These are phyloP conservation scores for rat (Rattus norvegicus) DNA, from an alignment of 2,113 vertebrate species.

Conservation along the genomic window DNA sequence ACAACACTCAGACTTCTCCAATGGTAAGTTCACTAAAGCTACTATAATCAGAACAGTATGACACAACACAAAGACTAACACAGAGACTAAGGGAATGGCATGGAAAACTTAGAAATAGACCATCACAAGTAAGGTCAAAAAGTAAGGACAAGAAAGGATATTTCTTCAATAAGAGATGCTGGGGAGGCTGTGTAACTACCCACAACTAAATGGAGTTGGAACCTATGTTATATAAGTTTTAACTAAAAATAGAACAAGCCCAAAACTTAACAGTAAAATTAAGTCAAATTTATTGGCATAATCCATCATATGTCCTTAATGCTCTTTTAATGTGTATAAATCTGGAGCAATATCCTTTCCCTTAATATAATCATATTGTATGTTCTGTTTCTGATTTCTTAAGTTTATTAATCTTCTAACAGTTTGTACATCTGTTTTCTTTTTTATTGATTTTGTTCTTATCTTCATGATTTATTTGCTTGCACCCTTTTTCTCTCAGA, in stretches of 20 bases:
- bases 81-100: no score
- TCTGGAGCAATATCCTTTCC: neutral
- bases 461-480: neutral
- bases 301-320: neutral
- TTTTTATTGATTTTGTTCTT: conserved; percentile 29
- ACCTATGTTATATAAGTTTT: neutral
- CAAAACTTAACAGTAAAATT: neutral
- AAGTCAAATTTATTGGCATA: neutral
- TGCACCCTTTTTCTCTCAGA: neutral
- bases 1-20: neutral
- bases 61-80: neutral
- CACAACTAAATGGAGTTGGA: neutral
- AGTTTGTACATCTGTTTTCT: neutral
- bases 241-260: neutral
- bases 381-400: neutral
- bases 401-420: conserved; percentile 9
- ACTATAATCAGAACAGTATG: neutral
- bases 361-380: neutral
- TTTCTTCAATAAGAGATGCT: neutral
- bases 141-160: neutral
- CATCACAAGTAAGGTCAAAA: neutral
- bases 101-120: neutral
- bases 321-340: conserved; percentile 1
- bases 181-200: neutral
- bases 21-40: neutral